phyloP scores from a whole-genome alignment of 2,888 invertebrate species.

The Leptopilina drosophilae region DNA sequence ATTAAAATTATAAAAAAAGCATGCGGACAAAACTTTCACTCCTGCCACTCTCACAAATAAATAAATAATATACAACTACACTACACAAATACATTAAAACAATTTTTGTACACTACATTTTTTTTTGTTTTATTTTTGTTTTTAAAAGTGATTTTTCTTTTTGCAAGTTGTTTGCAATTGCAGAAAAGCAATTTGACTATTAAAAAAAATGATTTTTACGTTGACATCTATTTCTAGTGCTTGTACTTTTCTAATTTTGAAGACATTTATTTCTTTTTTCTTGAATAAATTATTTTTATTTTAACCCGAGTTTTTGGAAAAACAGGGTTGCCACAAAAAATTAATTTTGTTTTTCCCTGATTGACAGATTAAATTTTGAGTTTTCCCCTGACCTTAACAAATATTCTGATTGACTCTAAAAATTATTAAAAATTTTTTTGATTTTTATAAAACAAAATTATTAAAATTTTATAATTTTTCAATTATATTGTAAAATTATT shows the following conservation, averaged over 20 bases:
- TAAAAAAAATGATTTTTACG: not conserved
- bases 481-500: not conserved
- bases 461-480: too few relatives aligned
- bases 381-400: too few relatives aligned
- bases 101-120: not conserved
- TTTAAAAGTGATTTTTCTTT: not conserved
- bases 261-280: not conserved
- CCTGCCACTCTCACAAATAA: constrained; percentile 17
- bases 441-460: too few relatives aligned
- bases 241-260: not conserved
- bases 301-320: not conserved
- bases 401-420: too few relatives aligned
- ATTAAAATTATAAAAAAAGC: not conserved
- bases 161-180: too few relatives aligned
- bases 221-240: constrained; percentile 12
- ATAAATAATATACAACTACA: constrained; percentile 7
- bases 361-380: too few relatives aligned
- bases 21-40: constrained; percentile 20
- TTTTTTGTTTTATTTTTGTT: not conserved
- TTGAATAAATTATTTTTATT: not conserved
- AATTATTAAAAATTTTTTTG: too few relatives aligned
- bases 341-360: too few relatives aligned
- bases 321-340: too few relatives aligned
- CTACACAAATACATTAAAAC: constrained; percentile 15
- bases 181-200: not conserved